Base-by-base conservation (phyloP, 2,888 invertebrate species). In the Epicampocera succincta region DNA sequence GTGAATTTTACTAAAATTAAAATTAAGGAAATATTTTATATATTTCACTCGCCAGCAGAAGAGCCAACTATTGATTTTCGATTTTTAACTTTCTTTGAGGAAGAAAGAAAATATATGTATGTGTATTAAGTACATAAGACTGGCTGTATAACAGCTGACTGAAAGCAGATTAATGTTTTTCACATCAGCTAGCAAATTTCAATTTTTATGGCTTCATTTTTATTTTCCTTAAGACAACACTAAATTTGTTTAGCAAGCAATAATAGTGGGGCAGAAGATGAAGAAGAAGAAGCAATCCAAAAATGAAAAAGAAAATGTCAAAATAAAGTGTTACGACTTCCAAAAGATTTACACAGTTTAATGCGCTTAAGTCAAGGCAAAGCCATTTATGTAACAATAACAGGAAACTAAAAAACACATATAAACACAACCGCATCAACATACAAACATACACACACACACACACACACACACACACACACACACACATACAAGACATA, bases 341-440 rank as follows among this genome's bases (percentile, higher is more conserved):
- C 65, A 81, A 56, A 69, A 73, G 81, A 81, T 81, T 81, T 81
- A 69, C 81, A 74, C 77, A 54, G 46, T 69, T 73, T 81, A 73
- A 81, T 77, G 77, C 77, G 72, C 81, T 77, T 73, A 81, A 77
- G 69, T 65, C 58, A 69, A 63, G 73, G 63, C 73, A 77, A 76
- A 80, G 44, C 29, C 61, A 54, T 81, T 80, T 56, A 63, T 71
- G 48, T 71, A 75, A 71, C 48, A 78, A 72, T 25, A 78, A 58
- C 21, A 65, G 50, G 29, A 50, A 71, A 42, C 63, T 75, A 60
- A 33, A 33, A 21, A 0, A n/a, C n/a, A 58, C 15, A 65, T n/a
- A 58, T 5, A 71, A 19, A 13, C 6, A 6, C 13, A 17, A 13
- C 15, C 38, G 11, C 12, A 40, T 25, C 21, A 0, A 60, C 19